Evolutionary conservation across 2,888 invertebrate species (phyloP).

Genomic region (Micoletzkya japonica): DNA sequence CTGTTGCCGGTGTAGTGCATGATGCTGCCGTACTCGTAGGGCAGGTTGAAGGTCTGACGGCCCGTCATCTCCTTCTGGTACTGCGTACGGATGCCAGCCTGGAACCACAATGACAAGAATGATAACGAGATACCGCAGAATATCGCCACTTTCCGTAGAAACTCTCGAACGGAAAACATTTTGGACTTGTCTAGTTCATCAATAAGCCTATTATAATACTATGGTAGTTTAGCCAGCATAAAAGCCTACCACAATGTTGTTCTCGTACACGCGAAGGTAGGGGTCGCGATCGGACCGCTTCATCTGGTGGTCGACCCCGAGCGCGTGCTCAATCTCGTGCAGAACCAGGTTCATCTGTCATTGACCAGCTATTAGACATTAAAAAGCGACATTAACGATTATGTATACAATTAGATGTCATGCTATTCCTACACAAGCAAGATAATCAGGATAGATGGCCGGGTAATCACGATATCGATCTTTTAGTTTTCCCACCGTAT

Average conservation of each 20-base stretch:
- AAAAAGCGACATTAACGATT: no score
- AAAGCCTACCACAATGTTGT: slow-evolving; percentile 2
- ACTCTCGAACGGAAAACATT: no score
- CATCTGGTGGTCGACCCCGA: slow-evolving; percentile 20
- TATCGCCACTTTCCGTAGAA: no score
- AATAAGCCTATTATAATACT: not conserved
- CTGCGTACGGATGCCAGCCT: slow-evolving; percentile 5
- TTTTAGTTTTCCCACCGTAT: slow-evolving; percentile 4
- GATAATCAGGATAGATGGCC: no score
- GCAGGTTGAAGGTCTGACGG: slow-evolving; percentile 20
- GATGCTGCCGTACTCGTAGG: slow-evolving; percentile 17
- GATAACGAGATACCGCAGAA: not conserved
- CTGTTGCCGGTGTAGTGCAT: slow-evolving; percentile 24
- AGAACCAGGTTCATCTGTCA: slow-evolving; percentile 11
- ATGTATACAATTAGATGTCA: no score
- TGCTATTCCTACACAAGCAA: no score
- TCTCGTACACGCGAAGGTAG: slow-evolving; percentile 2
- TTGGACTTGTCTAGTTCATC: no score
- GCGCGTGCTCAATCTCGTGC: slow-evolving; percentile 15
- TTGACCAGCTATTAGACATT: no score
- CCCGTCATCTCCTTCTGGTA: slow-evolving; percentile 18
- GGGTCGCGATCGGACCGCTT: slow-evolving; percentile 7
- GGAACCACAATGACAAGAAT: not conserved
- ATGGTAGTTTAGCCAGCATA: no score
- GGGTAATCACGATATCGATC: no score